Conservation (phyloP, 2,888 invertebrate genomes). For the Ochropleura plecta region DNA sequence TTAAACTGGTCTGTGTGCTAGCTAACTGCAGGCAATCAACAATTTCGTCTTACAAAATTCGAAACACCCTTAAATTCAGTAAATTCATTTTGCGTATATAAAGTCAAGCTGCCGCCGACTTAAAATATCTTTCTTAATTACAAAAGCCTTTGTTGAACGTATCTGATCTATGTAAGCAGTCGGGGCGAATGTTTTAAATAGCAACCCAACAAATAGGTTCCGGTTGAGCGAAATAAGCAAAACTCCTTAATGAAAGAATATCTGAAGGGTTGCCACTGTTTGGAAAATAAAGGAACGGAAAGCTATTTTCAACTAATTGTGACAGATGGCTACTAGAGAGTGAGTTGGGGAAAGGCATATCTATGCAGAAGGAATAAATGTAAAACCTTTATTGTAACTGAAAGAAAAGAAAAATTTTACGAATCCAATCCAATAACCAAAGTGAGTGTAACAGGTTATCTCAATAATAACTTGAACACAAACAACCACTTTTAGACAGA, state of each 20-base stretch:
- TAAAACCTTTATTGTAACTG: background rate
- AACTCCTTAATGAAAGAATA: constrained; percentile 86
- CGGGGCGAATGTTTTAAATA: constrained; percentile 90
- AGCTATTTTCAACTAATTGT: constrained; percentile 7
- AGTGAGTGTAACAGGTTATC: constrained; percentile 11
- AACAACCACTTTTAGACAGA: constrained; percentile 54
- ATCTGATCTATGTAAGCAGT: constrained; percentile 90
- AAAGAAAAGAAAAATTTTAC: background rate
- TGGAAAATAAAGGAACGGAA: constrained; percentile 25
- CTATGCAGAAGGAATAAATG: background rate
- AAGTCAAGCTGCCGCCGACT: constrained; percentile 90
- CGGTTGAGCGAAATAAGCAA: constrained; percentile 86
- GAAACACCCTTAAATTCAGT: constrained; percentile 86
- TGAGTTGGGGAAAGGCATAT: background rate
- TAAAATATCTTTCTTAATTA: constrained; percentile 91
- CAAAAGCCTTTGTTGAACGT: constrained; percentile 91
- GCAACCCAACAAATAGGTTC: constrained; percentile 89
- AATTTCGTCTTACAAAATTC: constrained; percentile 76
- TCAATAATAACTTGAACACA: constrained; percentile 34
- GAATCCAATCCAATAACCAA: background rate
- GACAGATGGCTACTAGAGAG: background rate
- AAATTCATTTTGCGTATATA: constrained; percentile 89
- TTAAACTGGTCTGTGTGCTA: constrained; percentile 29
- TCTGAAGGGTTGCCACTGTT: constrained; percentile 76
- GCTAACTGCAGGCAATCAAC: constrained; percentile 63